phyloP scores from a whole-genome alignment of 2,797 vertebrate species.

The Champsocephalus gunnari region DNA sequence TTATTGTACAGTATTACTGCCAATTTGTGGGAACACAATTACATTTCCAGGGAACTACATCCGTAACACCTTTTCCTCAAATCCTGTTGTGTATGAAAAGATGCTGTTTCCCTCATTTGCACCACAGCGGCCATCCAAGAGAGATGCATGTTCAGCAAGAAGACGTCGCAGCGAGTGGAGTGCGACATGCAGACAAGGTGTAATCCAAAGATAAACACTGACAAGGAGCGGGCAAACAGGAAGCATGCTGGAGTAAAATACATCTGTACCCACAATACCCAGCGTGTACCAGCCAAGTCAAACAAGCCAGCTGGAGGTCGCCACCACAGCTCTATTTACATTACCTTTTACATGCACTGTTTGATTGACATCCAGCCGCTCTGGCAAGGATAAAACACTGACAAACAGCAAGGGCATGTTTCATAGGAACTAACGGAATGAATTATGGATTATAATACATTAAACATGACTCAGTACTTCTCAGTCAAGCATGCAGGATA shows the following conservation, averaged over 20 bases:
- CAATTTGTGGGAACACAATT: constrained; percentile 57
- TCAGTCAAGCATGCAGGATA: neutral
- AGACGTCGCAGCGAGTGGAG: constrained; percentile 66
- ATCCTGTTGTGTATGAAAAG: constrained; percentile 60
- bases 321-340: constrained; percentile 63
- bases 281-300: constrained; percentile 55
- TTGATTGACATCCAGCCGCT: constrained; percentile 69
- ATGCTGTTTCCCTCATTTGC: constrained; percentile 65
- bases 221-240: constrained; percentile 76
- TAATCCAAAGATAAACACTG: constrained; percentile 82
- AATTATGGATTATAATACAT: constrained; percentile 37
- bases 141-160: constrained; percentile 79
- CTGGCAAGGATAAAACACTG: constrained; percentile 44
- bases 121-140: constrained; percentile 56
- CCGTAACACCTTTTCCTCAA: constrained; percentile 54
- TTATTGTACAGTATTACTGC: constrained; percentile 38
- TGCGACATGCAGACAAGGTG: constrained; percentile 76
- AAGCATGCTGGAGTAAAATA: constrained; percentile 64
- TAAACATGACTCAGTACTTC: constrained; percentile 32
- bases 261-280: constrained; percentile 59
- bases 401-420: constrained; percentile 36
- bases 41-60: constrained; percentile 41
- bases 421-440: constrained; percentile 53
- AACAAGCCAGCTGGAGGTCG: constrained; percentile 68
- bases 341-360: constrained; percentile 56